A percentile compares a stretch with the other conserved stretches of the same genome.
phyloP scores from a whole-genome alignment of 23 tunicate genomes.

The Botrylloides violaceus region DNA sequence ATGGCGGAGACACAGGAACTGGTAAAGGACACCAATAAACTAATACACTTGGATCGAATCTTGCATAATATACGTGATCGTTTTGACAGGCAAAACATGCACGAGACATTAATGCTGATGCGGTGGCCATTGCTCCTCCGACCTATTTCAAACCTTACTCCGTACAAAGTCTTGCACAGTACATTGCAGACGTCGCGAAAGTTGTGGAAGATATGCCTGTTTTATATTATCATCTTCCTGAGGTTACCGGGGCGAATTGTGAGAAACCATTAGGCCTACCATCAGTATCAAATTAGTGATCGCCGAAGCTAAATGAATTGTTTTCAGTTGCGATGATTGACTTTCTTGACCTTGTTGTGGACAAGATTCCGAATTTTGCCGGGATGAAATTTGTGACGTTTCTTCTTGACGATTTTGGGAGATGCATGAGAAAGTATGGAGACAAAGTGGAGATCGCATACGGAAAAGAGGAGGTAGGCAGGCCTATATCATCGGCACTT shows the following conservation, averaged over 20 bases:
- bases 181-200: slow-evolving; percentile 47
- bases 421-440: slow-evolving; percentile 16
- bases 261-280: background rate
- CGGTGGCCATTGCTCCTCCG: slow-evolving; percentile 53
- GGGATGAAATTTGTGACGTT: slow-evolving; percentile 16
- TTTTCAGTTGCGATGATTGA: slow-evolving; percentile 15
- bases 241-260: slow-evolving; percentile 60
- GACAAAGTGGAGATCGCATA: slow-evolving; percentile 3
- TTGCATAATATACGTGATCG: background rate
- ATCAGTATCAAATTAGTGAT: background rate
- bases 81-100: slow-evolving; percentile 72
- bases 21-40: slow-evolving; percentile 36
- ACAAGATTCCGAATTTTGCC: slow-evolving; percentile 21
- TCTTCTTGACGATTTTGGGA: slow-evolving; percentile 1
- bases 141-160: slow-evolving; percentile 48
- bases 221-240: slow-evolving; percentile 75
- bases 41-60: background rate
- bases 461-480: slow-evolving; percentile 24
- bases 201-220: slow-evolving; percentile 56
- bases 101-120: slow-evolving; percentile 39
- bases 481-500: no score
- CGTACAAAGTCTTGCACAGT: slow-evolving; percentile 48
- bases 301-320: background rate
- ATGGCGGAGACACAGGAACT: slow-evolving; percentile 70
- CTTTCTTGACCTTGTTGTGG: slow-evolving; percentile 15